These are phyloP conservation scores for Ceratina australensis DNA, from an alignment of 1,140 invertebrate species.

Conservation along the genomic window DNA sequence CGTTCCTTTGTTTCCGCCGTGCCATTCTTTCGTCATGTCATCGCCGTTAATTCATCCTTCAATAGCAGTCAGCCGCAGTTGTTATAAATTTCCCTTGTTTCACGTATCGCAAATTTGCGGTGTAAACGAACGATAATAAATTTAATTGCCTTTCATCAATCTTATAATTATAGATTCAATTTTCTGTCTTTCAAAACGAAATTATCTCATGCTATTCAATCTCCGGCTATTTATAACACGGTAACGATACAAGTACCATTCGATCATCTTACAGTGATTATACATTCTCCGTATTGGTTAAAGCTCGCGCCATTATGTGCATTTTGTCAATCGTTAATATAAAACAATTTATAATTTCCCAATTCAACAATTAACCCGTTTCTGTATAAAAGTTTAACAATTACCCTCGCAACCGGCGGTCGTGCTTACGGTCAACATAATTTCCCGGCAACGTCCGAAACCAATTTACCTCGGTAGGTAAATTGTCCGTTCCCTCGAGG, in stretches of 20 bases:
- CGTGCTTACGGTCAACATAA: neutral
- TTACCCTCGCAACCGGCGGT: too few species aligned
- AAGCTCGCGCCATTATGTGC: too few species aligned
- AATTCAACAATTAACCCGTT: neutral
- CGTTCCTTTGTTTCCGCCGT: neutral
- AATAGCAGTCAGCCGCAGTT: neutral
- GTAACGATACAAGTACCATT: too few species aligned
- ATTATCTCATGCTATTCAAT: too few species aligned
- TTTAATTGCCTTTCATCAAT: neutral
- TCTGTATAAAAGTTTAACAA: too few species aligned
- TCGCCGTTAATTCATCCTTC: neutral
- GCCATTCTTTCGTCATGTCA: constrained; percentile 2
- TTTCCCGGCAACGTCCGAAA: neutral
- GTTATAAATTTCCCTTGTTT: neutral
- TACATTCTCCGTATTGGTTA: too few species aligned
- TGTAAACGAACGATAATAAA: neutral
- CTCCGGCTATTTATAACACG: too few species aligned
- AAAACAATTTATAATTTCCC: too few species aligned
- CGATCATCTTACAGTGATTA: too few species aligned
- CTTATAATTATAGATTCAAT: neutral
- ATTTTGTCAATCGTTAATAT: too few species aligned
- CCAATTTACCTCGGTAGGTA: neutral
- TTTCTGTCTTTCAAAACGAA: neutral
- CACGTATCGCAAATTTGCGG: neutral
- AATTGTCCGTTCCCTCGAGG: too few species aligned